phyloP scores from a whole-genome alignment of 2,113 vertebrate species.

The Sarotherodon lohbergeri region DNA sequence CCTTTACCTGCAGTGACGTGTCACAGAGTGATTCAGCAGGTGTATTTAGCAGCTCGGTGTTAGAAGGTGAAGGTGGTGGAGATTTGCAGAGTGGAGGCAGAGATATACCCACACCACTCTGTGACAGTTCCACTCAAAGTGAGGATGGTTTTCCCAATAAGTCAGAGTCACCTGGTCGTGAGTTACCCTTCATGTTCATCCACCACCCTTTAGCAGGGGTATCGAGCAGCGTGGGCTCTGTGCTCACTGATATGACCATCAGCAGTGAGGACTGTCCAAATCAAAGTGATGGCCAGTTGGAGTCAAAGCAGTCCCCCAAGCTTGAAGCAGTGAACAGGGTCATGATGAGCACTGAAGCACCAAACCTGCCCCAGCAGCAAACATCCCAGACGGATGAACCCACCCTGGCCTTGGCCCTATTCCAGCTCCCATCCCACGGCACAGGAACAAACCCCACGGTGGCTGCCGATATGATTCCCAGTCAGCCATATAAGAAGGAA shows the following conservation, averaged over 20 bases:
- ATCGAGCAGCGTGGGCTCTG: neutral
- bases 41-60: constrained; percentile 42
- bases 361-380: constrained; percentile 51
- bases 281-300: constrained; percentile 69
- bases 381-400: constrained; percentile 63
- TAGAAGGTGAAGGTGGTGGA: constrained; percentile 53
- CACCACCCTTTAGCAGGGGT: constrained; percentile 22
- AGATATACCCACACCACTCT: constrained; percentile 54
- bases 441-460: constrained; percentile 18
- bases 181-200: constrained; percentile 66
- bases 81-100: constrained; percentile 48
- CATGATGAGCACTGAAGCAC: constrained; percentile 73
- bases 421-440: neutral
- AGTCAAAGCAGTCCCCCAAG: constrained; percentile 80
- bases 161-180: neutral
- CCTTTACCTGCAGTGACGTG: neutral
- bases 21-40: constrained; percentile 34
- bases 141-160: constrained; percentile 23
- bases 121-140: constrained; percentile 55
- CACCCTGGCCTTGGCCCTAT: neutral
- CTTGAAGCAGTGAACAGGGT: constrained; percentile 75
- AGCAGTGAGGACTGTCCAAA: constrained; percentile 49
- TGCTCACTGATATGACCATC: constrained; percentile 45
- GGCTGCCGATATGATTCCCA: constrained; percentile 33
- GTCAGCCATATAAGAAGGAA: constrained; percentile 65